phyloP scores from a whole-genome alignment of 2,113 vertebrate genomes.

The Rhabdomys dilectus region DNA sequence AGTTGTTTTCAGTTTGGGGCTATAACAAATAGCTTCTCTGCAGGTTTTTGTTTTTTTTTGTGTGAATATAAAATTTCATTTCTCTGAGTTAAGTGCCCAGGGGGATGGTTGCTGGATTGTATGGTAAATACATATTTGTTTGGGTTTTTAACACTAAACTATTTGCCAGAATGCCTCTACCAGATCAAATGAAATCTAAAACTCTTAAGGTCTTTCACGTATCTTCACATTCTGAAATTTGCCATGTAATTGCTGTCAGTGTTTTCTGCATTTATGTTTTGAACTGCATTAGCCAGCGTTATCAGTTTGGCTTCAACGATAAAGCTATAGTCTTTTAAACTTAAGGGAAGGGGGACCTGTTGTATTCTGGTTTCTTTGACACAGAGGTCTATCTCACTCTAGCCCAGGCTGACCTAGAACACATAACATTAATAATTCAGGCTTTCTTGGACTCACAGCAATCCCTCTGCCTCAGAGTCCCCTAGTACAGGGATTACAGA shows the following conservation, averaged over 20 bases:
- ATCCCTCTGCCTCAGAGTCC: not conserved
- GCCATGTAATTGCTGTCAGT: not conserved
- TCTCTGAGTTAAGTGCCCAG: not conserved
- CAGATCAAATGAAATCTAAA: not conserved
- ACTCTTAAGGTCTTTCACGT: not conserved
- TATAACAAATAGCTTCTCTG: not conserved
- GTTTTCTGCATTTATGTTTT: not conserved
- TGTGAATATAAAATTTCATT: not conserved
- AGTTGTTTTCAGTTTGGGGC: not conserved
- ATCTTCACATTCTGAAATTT: not conserved
- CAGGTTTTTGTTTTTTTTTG: not conserved
- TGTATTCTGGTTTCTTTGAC: not conserved
- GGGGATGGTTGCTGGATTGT: not conserved
- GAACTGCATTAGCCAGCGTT: not conserved
- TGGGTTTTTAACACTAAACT: not conserved
- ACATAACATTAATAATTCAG: not conserved
- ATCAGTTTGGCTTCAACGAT: constrained; percentile 7
- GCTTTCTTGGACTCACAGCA: not conserved
- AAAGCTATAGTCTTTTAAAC: not conserved
- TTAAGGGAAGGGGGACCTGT: not conserved
- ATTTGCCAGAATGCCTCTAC: constrained; percentile 17
- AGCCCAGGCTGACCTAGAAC: not conserved
- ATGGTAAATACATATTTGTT: not conserved
- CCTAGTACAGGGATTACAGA: not conserved
- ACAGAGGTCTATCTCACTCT: not conserved